phyloP scores from a whole-genome alignment of 2,888 invertebrate genomes.

The Volucella bombylans region DNA sequence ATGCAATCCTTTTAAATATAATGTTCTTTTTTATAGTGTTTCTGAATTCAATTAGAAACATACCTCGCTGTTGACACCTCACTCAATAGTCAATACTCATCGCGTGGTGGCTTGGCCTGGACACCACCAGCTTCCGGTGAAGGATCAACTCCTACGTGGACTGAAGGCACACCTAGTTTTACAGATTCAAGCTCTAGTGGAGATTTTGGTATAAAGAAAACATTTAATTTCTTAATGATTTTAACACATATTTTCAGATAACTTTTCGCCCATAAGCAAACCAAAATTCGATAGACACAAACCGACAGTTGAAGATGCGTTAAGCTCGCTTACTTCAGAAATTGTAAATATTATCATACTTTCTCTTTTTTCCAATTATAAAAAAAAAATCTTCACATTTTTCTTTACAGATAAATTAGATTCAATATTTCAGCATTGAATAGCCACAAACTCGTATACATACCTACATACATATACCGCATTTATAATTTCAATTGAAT shows the following conservation, averaged over 20 bases:
- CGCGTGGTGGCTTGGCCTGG: slow-evolving; percentile 85
- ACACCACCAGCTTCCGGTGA: slow-evolving; percentile 93
- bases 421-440: slow-evolving; percentile 50
- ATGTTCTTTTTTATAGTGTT: slow-evolving; percentile 83
- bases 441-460: slow-evolving; percentile 22
- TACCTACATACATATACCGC: slow-evolving; percentile 62
- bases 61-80: slow-evolving; percentile 82
- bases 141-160: slow-evolving; percentile 98
- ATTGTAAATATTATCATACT: slow-evolving; percentile 85
- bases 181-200: slow-evolving; percentile 97
- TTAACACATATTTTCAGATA: slow-evolving; percentile 77
- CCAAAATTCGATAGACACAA: slow-evolving; percentile 83
- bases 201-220: slow-evolving; percentile 85
- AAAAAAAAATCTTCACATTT: background rate
- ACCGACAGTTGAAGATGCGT: slow-evolving; percentile 87
- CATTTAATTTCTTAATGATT: slow-evolving; percentile 52
- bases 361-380: background rate
- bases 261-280: slow-evolving; percentile 83
- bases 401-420: slow-evolving; percentile 57
- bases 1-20: background rate
- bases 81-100: slow-evolving; percentile 84
- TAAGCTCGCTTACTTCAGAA: slow-evolving; percentile 92
- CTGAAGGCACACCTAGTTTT: slow-evolving; percentile 98
- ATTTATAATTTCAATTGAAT: slow-evolving; percentile 59
- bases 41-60: slow-evolving; percentile 89